A percentile compares a stretch with the other conserved stretches of the same genome.
phyloP scores from a whole-genome alignment of 1,140 invertebrate genomes.

The Grapholita molesta region DNA sequence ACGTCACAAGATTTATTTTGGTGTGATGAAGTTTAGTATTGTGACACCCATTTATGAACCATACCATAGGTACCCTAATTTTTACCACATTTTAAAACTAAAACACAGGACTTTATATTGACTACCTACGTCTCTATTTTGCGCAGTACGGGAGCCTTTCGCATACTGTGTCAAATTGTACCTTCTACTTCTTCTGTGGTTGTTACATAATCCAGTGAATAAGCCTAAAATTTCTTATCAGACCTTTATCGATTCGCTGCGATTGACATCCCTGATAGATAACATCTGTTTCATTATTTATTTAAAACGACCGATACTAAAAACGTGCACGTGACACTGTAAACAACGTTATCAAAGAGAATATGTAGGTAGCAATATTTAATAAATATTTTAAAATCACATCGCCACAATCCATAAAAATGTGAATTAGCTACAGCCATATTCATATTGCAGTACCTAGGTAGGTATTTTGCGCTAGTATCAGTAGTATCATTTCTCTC shows the following conservation, averaged over 20 bases:
- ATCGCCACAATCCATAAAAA: neutral
- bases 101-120: no score
- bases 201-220: neutral
- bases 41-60: no score
- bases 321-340: neutral
- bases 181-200: no score
- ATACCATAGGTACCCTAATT: no score
- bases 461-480: no score
- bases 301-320: conserved; percentile 7
- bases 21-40: no score
- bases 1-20: no score
- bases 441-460: neutral
- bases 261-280: conserved; percentile 4
- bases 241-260: neutral
- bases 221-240: neutral
- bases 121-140: no score
- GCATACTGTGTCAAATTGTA: no score
- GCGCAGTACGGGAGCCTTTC: no score
- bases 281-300: neutral
- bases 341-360: conserved; percentile 2
- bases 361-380: neutral
- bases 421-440: neutral
- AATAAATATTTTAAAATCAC: neutral
- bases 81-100: no score
- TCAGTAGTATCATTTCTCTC: no score